Conservation (phyloP, 92 coral and sea anemone species). For the Pocillopora meandrina region DNA sequence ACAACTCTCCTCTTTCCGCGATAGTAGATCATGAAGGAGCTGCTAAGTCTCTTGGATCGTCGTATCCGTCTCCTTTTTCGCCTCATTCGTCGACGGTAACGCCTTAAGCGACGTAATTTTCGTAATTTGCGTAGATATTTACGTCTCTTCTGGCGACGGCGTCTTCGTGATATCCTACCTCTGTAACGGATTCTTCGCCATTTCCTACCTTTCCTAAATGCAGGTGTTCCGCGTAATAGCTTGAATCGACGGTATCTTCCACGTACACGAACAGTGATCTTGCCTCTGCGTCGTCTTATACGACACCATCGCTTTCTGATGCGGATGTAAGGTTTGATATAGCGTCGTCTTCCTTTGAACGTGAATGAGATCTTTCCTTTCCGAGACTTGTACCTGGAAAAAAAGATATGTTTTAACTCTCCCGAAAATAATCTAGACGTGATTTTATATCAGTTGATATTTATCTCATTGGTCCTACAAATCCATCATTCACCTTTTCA, state of each 20-base stretch:
- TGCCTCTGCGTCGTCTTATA: slow-evolving; percentile 3
- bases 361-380: neutral
- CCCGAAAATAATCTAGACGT: no score
- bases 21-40: slow-evolving; percentile 20
- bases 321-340: slow-evolving; percentile 4
- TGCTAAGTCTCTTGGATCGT: slow-evolving; percentile 27
- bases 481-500: no score
- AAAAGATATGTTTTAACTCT: no score
- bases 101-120: slow-evolving; percentile 16
- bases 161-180: neutral
- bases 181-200: slow-evolving; percentile 21
- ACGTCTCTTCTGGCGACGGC: slow-evolving; percentile 22
- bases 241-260: neutral
- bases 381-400: neutral
- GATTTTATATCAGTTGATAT: no score
- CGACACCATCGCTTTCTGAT: slow-evolving; percentile 14
- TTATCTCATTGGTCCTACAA: no score
- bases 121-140: slow-evolving; percentile 20
- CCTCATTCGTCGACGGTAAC: slow-evolving; percentile 2
- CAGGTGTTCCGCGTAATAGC: neutral
- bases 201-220: neutral
- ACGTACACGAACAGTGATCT: neutral
- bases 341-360: neutral
- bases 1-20: slow-evolving; percentile 20
- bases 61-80: slow-evolving; percentile 17